Conservation (phyloP, 1,140 invertebrate species). For the Maniola jurtina region DNA sequence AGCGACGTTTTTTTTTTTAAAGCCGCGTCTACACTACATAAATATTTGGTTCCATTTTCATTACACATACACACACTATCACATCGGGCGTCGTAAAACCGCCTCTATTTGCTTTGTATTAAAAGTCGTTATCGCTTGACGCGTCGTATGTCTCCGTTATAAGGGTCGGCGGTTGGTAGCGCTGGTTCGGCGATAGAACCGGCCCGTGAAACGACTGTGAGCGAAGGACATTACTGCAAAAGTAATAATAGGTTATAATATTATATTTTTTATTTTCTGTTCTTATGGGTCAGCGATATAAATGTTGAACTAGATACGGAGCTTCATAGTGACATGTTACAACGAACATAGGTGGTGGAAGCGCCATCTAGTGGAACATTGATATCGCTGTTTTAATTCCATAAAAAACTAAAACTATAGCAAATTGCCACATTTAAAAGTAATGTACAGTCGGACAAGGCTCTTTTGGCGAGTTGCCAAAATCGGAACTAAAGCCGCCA, state of each 20-base stretch:
- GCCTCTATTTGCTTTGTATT: constrained; percentile 21
- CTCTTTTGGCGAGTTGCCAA: too few relatives aligned
- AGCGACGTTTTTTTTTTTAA: background rate
- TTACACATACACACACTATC: constrained; percentile 15
- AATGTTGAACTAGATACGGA: too few relatives aligned
- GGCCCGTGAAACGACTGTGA: constrained; percentile 81
- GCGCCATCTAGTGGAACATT: too few relatives aligned
- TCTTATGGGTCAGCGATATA: too few relatives aligned
- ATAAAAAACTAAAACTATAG: too few relatives aligned
- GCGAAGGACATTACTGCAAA: constrained; percentile 76
- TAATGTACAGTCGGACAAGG: too few relatives aligned
- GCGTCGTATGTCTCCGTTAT: constrained; percentile 65
- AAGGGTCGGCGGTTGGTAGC: constrained; percentile 50
- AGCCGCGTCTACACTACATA: constrained; percentile 1
- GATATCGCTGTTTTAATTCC: too few relatives aligned
- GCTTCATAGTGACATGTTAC: too few relatives aligned
- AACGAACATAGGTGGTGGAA: too few relatives aligned
- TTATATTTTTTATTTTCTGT: background rate
- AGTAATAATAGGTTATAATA: background rate
- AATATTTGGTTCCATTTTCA: constrained; percentile 19
- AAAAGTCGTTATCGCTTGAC: constrained; percentile 78
- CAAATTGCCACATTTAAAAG: too few relatives aligned
- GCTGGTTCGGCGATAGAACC: constrained; percentile 51
- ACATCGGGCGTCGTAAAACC: constrained; percentile 10
- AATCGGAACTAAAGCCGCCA: too few relatives aligned